phyloP scores from a whole-genome alignment of 2,888 invertebrate genomes.

The Mythimna lalbum region DNA sequence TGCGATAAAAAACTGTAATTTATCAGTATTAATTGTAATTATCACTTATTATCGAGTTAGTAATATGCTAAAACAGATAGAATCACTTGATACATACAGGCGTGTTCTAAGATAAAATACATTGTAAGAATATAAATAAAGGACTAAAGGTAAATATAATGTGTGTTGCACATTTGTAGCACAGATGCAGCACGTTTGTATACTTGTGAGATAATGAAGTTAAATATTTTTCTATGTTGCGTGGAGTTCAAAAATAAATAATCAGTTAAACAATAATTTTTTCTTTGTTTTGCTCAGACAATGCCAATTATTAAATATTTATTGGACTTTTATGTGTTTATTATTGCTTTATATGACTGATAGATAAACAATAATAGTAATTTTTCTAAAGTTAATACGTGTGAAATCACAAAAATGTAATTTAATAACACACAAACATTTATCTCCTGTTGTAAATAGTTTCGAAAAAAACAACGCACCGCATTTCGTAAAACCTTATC shows the following conservation, averaged over 20 bases:
- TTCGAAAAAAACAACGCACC: neutral
- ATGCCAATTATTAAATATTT: neutral
- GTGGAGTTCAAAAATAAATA: neutral
- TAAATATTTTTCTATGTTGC: neutral
- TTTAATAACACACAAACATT: neutral
- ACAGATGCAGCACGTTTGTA: slow-evolving; percentile 7
- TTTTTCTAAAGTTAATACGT: neutral
- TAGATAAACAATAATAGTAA: slow-evolving; percentile 3
- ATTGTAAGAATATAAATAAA: slow-evolving; percentile 24
- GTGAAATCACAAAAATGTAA: neutral
- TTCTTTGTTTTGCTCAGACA: neutral
- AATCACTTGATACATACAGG: neutral
- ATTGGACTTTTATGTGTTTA: neutral
- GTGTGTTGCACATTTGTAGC: slow-evolving; percentile 18
- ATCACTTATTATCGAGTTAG: neutral
- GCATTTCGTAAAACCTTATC: neutral
- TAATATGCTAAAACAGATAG: slow-evolving; percentile 1
- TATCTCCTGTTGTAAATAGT: neutral
- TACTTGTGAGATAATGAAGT: neutral
- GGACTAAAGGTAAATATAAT: slow-evolving; percentile 18
- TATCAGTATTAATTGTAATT: slow-evolving; percentile 15
- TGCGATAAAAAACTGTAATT: slow-evolving; percentile 1
- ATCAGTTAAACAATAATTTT: neutral
- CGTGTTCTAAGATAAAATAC: slow-evolving; percentile 15
- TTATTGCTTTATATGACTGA: neutral